Conservation (phyloP, 2,888 invertebrate species). For the Thecophora atra region DNA sequence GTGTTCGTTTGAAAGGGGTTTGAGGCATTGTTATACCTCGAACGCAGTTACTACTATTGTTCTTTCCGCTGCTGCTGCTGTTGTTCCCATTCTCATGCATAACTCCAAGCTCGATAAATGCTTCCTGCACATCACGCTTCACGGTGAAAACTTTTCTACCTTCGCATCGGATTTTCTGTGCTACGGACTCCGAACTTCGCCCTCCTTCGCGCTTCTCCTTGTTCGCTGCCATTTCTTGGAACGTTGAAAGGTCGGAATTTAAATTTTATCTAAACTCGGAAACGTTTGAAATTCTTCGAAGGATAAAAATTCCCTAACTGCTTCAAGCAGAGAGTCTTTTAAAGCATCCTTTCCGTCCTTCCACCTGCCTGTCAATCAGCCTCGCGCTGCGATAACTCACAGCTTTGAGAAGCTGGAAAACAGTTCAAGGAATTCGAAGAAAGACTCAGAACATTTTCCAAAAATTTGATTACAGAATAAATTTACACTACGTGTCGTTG, state of each 20-base stretch:
- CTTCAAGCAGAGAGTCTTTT: neutral
- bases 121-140: neutral
- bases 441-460: neutral
- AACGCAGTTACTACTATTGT: neutral
- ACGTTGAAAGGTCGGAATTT: conserved; percentile 1
- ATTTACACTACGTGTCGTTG: neutral
- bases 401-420: neutral
- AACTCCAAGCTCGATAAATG: too few species aligned
- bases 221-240: neutral
- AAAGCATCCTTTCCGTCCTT: neutral
- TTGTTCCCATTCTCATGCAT: neutral
- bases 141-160: neutral
- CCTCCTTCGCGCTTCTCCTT: neutral
- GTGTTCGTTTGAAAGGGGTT: neutral
- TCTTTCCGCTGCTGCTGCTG: neutral
- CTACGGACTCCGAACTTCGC: neutral
- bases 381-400: too few species aligned
- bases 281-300: neutral
- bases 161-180: neutral
- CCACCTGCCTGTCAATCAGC: neutral
- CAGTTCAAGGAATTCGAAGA: conserved; percentile 6
- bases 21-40: neutral
- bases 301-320: too few species aligned
- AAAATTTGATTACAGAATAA: conserved; percentile 4
- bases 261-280: conserved; percentile 12